These are phyloP conservation scores for Lagopus muta DNA, from an alignment of 2,113 vertebrate species.

Conservation along the genomic window DNA sequence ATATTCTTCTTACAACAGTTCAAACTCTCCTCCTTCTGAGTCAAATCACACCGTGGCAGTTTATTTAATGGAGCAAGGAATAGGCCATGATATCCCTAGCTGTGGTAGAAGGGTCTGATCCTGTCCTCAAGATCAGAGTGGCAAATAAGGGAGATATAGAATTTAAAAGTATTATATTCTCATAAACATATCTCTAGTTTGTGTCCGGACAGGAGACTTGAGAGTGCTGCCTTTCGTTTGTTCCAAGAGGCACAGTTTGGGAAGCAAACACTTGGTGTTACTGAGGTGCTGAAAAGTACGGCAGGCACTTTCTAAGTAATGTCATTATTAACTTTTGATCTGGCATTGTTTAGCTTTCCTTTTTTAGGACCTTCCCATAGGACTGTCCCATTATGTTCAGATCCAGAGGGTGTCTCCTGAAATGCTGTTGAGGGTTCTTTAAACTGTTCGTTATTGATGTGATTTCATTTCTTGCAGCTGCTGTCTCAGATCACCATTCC, in stretches of 20 bases:
- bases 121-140: not conserved
- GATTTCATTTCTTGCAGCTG: not conserved
- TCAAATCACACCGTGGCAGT: not conserved
- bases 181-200: not conserved
- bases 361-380: not conserved
- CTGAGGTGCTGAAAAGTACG: not conserved
- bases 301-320: not conserved
- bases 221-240: not conserved
- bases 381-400: not conserved
- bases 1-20: not conserved
- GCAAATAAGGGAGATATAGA: not conserved
- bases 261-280: not conserved
- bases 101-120: not conserved
- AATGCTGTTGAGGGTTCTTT: not conserved
- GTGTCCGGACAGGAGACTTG: not conserved
- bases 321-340: not conserved
- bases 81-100: not conserved
- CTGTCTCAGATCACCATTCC: not conserved
- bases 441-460: not conserved
- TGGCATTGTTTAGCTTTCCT: not conserved
- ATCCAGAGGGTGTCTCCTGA: not conserved
- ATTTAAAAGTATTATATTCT: not conserved
- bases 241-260: not conserved
- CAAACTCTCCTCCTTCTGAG: not conserved
- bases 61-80: not conserved